Percentiles rank a stretch among this genome's conserved stretches.
Conservation (phyloP, 2,888 invertebrate genomes). For the Heliconius erato region DNA sequence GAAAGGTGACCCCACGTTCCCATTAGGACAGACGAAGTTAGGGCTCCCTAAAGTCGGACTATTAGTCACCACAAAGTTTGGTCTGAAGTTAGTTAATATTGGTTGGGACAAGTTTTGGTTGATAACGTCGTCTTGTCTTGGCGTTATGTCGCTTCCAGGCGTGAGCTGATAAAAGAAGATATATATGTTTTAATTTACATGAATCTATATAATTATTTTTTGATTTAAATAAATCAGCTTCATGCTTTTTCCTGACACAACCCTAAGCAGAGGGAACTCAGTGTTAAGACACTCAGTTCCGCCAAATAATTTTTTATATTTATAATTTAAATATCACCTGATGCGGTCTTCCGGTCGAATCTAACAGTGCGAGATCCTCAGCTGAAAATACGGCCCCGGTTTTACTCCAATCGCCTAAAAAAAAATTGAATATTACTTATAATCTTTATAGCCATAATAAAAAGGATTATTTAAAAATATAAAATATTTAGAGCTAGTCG, state of each 20-base stretch:
- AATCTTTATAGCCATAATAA: not conserved
- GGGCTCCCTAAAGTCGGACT: conserved; percentile 83
- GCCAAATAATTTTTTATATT: not conserved
- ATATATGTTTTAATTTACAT: conserved; percentile 1
- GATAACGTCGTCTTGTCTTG: conserved; percentile 75
- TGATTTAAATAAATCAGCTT: not conserved
- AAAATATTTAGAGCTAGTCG: too few relatives aligned
- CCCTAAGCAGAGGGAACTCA: too few relatives aligned
- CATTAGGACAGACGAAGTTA: conserved; percentile 82
- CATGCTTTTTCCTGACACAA: too few relatives aligned
- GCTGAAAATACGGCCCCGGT: conserved; percentile 82
- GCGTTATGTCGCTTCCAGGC: conserved; percentile 68
- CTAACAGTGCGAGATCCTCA: conserved; percentile 79
- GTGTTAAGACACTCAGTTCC: too few relatives aligned
- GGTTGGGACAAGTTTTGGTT: conserved; percentile 76
- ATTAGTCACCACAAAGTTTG: conserved; percentile 75
- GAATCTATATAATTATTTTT: conserved; percentile 1
- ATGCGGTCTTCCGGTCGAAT: conserved; percentile 74
- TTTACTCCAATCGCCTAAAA: conserved; percentile 77
- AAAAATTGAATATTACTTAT: conserved; percentile 23
- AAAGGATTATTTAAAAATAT: not conserved
- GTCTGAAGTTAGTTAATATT: conserved; percentile 73
- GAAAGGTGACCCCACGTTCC: conserved; percentile 75
- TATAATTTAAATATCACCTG: conserved; percentile 57
- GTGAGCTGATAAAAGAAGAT: conserved; percentile 63